Percentiles rank a stretch among this genome's conserved stretches.
Evolutionary conservation across 92 coral and sea anemone genomes (phyloP).

Genomic region (Ricordea florida): DNA sequence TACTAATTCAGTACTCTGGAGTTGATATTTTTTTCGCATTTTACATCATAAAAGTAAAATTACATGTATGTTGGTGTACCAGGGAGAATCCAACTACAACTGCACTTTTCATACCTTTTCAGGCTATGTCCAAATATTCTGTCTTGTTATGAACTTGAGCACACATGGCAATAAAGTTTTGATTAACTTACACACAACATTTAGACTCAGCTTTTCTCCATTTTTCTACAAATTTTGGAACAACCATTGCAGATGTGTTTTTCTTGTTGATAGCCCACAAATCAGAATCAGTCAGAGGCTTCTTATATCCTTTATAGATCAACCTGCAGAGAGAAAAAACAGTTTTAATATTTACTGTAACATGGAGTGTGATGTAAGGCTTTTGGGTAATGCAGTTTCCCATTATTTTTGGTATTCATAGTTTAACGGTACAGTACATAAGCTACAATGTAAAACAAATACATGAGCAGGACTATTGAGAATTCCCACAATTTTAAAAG

Average conservation of each 20-base stretch:
- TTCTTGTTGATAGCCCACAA: constrained; percentile 64
- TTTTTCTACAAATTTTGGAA: constrained; percentile 44
- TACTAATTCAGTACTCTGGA: too few relatives aligned
- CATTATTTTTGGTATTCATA: too few relatives aligned
- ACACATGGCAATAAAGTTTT: background rate
- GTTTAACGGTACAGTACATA: background rate
- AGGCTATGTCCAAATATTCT: too few relatives aligned
- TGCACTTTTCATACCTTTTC: too few relatives aligned
- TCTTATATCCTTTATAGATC: constrained; percentile 63
- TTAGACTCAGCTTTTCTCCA: constrained; percentile 34
- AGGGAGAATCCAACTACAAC: too few relatives aligned
- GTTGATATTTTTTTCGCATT: too few relatives aligned
- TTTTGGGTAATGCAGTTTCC: too few relatives aligned
- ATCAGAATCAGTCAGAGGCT: constrained; percentile 56
- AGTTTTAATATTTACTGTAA: background rate
- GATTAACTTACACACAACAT: constrained; percentile 9
- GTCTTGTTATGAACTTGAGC: background rate
- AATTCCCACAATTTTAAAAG: background rate
- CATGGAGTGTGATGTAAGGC: too few relatives aligned
- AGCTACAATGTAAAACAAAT: background rate
- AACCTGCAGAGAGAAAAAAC: constrained; percentile 13
- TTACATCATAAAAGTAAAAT: too few relatives aligned
- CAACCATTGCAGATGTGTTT: constrained; percentile 25
- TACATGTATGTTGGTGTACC: too few relatives aligned
- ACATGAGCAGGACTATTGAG: background rate